A percentile compares a stretch with the other conserved stretches of the same genome.
Evolutionary conservation across 2,888 invertebrate genomes (phyloP).

Genomic region (Drosophila engyochracea): DNA sequence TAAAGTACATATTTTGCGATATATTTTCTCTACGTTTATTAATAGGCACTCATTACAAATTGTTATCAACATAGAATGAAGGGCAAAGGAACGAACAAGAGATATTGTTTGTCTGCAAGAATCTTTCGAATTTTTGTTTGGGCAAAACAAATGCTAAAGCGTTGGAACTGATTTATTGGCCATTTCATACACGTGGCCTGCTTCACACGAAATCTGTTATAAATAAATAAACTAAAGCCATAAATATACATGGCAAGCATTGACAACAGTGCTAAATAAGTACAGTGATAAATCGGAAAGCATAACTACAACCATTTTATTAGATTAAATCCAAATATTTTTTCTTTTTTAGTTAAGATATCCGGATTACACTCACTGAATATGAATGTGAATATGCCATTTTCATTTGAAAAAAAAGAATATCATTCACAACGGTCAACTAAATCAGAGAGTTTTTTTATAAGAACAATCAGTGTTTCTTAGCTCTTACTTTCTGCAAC

Average conservation of each 20-base stretch:
- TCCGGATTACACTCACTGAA: not conserved
- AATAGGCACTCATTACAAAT: not conserved
- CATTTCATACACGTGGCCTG: conserved; percentile 58
- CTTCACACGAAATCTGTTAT: conserved; percentile 48
- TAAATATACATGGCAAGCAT: conserved; percentile 36
- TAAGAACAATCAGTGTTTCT: not conserved
- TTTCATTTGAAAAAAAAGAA: not conserved
- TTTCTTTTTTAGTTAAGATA: not conserved
- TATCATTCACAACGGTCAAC: not conserved
- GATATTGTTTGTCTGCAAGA: not conserved
- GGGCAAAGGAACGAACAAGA: conserved; percentile 1
- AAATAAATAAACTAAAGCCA: conserved; percentile 36
- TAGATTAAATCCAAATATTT: not conserved
- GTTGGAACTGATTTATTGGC: conserved; percentile 45
- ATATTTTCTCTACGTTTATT: not conserved
- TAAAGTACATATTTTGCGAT: not conserved
- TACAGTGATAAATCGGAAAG: not conserved
- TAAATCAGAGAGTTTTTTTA: not conserved
- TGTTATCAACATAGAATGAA: conserved; percentile 11
- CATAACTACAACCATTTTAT: conserved; percentile 23
- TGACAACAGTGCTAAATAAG: conserved; percentile 15
- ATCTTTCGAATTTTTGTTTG: conserved; percentile 11
- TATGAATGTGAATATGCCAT: not conserved
- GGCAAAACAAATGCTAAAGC: conserved; percentile 15
- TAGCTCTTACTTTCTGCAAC: not conserved